Percentiles rank a stretch among this genome's conserved stretches.
Evolutionary conservation across 2,888 invertebrate species (phyloP).

Genomic region (Sarcophaga subvicina): DNA sequence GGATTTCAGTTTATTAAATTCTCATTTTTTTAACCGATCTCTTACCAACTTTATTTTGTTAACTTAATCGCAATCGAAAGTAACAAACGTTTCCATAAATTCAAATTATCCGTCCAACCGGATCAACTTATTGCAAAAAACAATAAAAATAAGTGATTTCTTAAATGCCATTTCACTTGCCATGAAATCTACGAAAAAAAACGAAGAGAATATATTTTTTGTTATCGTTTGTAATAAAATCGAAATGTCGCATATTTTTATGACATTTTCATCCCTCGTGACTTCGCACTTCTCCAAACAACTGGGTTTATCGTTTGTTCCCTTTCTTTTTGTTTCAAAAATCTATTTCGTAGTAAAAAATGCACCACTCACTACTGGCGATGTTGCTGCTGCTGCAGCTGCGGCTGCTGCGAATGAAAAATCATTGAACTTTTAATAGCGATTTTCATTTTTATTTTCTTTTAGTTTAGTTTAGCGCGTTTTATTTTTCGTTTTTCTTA

Average conservation of each 20-base stretch:
- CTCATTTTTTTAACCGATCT: no score
- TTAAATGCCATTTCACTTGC: slow-evolving; percentile 50
- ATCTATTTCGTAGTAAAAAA: slow-evolving; percentile 71
- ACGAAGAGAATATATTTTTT: slow-evolving; percentile 5
- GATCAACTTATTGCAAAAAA: no score
- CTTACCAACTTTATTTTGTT: no score
- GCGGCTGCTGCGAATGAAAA: slow-evolving; percentile 33
- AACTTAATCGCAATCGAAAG: not conserved
- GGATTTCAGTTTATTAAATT: no score
- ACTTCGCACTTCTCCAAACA: not conserved
- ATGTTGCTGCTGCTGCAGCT: slow-evolving; percentile 4
- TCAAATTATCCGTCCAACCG: no score
- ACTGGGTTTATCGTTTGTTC: slow-evolving; percentile 1
- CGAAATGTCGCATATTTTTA: slow-evolving; percentile 82
- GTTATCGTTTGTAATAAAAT: slow-evolving; percentile 79
- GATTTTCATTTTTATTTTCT: slow-evolving; percentile 63
- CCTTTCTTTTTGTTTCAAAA: slow-evolving; percentile 29
- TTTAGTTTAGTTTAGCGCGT: slow-evolving; percentile 16
- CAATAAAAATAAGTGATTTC: slow-evolving; percentile 44
- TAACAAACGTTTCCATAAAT: not conserved
- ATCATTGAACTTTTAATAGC: slow-evolving; percentile 65
- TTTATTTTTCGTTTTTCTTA: slow-evolving; percentile 17
- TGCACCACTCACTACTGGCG: slow-evolving; percentile 22
- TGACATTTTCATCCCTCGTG: slow-evolving; percentile 77
- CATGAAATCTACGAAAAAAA: slow-evolving; percentile 31